Percentiles rank a stretch among this genome's conserved stretches.
Evolutionary conservation across 2,113 vertebrate genomes (phyloP).

Genomic region (Sardina pilchardus): DNA sequence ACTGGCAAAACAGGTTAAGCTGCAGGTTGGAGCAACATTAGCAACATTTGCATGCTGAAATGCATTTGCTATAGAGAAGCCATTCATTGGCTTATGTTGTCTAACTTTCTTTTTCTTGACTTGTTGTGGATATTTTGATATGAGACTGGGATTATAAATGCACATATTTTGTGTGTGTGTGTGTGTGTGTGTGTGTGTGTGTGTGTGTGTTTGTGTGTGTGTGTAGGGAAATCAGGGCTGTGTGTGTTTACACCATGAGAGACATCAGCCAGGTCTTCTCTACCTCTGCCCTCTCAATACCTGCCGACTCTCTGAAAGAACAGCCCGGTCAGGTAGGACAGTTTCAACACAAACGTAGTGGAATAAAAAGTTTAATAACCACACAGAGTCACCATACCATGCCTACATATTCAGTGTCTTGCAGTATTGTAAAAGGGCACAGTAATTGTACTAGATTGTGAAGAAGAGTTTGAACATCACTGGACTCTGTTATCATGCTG

Average conservation of each 20-base stretch:
- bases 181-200: neutral
- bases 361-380: neutral
- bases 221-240: slow-evolving; percentile 66
- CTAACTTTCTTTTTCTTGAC: neutral
- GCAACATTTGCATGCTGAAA: too few species aligned
- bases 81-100: neutral
- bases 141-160: too few species aligned
- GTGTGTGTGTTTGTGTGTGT: neutral
- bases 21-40: too few species aligned
- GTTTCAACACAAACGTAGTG: neutral
- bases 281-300: slow-evolving; percentile 49
- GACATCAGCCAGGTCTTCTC: slow-evolving; percentile 56
- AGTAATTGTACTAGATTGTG: neutral
- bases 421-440: neutral
- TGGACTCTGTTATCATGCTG: neutral
- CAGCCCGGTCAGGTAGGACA: slow-evolving; percentile 50
- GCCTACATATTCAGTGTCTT: neutral
- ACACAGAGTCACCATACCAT: neutral
- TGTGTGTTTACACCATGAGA: slow-evolving; percentile 64
- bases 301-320: fast-evolving
- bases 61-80: too few species aligned
- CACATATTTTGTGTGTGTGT: neutral
- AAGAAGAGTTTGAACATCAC: neutral
- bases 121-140: too few species aligned
- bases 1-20: neutral